Evolutionary conservation across 2,888 invertebrate genomes (phyloP).

Genomic region (Drosophila lutescens): DNA sequence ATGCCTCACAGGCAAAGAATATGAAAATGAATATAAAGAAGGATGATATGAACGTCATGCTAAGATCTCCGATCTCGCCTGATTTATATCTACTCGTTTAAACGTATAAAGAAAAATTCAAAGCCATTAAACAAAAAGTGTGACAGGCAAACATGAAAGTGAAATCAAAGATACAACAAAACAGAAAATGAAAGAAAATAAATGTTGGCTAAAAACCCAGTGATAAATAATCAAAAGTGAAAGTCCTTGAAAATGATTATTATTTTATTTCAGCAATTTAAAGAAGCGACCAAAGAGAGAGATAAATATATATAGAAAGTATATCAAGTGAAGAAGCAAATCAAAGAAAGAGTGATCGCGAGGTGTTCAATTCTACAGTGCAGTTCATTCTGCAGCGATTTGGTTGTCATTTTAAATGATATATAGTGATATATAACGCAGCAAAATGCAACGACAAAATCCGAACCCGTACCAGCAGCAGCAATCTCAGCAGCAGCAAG

Average conservation of each 20-base stretch:
- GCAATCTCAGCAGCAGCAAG: conserved; percentile 85
- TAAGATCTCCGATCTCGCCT: conserved; percentile 34
- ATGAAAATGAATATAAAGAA: conserved; percentile 68
- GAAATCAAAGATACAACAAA: conserved; percentile 35
- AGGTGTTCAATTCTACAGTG: conserved; percentile 71
- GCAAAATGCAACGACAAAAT: conserved; percentile 91
- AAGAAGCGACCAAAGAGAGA: conserved; percentile 70
- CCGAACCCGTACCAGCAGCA: conserved; percentile 84
- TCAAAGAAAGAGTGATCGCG: conserved; percentile 73
- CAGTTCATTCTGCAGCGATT: conserved; percentile 75
- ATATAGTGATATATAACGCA: conserved; percentile 84
- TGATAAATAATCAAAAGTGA: conserved; percentile 14
- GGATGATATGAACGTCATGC: conserved; percentile 49
- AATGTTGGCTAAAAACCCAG: conserved; percentile 51
- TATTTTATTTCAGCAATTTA: conserved; percentile 75
- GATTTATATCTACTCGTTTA: conserved; percentile 35
- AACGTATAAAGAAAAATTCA: conserved; percentile 40
- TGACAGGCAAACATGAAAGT: conserved; percentile 44
- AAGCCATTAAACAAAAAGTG: conserved; percentile 36
- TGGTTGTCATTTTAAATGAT: conserved; percentile 82
- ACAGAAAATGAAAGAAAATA: conserved; percentile 15
- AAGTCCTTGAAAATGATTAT: background rate
- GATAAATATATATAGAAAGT: conserved; percentile 61
- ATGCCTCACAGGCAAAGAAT: conserved; percentile 65
- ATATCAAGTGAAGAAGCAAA: conserved; percentile 71